Evolutionary conservation across 2,888 invertebrate genomes (phyloP).

Genomic region (Meloe dianella): DNA sequence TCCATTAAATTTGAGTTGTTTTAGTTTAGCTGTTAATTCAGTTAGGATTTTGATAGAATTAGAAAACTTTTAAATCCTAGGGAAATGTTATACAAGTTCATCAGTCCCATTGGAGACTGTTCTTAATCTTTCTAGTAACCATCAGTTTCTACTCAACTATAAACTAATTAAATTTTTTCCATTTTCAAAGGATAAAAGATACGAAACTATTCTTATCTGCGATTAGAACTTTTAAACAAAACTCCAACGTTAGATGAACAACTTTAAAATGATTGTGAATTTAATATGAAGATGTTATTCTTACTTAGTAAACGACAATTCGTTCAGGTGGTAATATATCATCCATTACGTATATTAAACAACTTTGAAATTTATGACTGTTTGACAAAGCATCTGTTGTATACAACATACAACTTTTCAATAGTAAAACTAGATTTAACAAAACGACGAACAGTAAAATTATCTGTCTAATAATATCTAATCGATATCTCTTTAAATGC

Average conservation of each 20-base stretch:
- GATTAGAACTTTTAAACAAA: neutral
- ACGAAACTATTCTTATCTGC: neutral
- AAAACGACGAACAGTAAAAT: neutral
- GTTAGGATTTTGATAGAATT: constrained; percentile 38
- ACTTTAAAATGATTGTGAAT: neutral
- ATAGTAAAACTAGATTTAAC: neutral
- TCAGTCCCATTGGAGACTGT: constrained; percentile 30
- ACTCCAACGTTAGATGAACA: constrained; percentile 2
- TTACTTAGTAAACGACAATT: neutral
- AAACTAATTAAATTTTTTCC: neutral
- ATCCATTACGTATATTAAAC: neutral
- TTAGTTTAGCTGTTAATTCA: constrained; percentile 36
- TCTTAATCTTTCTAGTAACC: neutral
- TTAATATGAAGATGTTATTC: neutral
- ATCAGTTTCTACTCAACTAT: neutral
- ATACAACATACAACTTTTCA: neutral
- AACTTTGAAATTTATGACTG: neutral
- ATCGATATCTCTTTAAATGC: no score
- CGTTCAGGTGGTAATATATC: neutral
- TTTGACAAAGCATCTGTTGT: neutral
- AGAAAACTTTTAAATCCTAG: constrained; percentile 41
- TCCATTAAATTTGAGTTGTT: constrained; percentile 34
- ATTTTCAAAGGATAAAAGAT: neutral
- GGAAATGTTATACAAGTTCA: constrained; percentile 37
- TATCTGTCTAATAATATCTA: neutral